Evolutionary conservation across 2,888 invertebrate species (phyloP).

Genomic region (Chouioia cunea): DNA sequence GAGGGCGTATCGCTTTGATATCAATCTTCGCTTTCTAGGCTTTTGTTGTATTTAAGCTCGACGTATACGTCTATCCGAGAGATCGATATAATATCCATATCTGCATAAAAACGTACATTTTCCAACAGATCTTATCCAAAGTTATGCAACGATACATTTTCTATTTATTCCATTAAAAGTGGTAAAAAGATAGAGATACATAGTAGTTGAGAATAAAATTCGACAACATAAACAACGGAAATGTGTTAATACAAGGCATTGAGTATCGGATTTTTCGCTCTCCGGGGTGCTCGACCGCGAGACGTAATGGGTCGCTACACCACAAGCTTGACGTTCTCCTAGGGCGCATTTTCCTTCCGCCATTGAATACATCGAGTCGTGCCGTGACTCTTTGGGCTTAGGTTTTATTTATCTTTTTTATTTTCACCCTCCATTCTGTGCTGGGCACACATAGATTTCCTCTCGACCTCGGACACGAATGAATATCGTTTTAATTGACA

Average conservation of each 20-base stretch:
- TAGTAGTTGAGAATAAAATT: too few relatives aligned
- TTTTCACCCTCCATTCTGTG: slow-evolving; percentile 23
- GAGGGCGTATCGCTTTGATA: too few relatives aligned
- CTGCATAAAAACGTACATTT: too few relatives aligned
- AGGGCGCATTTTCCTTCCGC: slow-evolving; percentile 34
- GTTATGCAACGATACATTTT: too few relatives aligned
- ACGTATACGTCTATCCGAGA: too few relatives aligned
- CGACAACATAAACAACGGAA: slow-evolving; percentile 12
- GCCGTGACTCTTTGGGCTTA: slow-evolving; percentile 20
- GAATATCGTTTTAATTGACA: slow-evolving; percentile 44
- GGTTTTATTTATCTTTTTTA: slow-evolving; percentile 18
- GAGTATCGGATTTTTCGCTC: slow-evolving; percentile 16
- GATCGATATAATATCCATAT: too few relatives aligned
- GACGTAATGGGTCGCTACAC: too few relatives aligned
- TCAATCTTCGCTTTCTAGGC: too few relatives aligned
- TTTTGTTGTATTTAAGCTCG: too few relatives aligned
- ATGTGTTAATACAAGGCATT: slow-evolving; percentile 32
- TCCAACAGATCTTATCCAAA: too few relatives aligned
- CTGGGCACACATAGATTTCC: background rate
- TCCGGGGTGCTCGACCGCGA: background rate
- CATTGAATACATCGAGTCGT: slow-evolving; percentile 13
- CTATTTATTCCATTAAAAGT: too few relatives aligned
- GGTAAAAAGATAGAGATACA: too few relatives aligned
- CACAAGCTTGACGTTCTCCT: background rate
- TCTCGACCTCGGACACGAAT: slow-evolving; percentile 12